Conservation (phyloP, 1,140 invertebrate species). For the Papilio xuthus region DNA sequence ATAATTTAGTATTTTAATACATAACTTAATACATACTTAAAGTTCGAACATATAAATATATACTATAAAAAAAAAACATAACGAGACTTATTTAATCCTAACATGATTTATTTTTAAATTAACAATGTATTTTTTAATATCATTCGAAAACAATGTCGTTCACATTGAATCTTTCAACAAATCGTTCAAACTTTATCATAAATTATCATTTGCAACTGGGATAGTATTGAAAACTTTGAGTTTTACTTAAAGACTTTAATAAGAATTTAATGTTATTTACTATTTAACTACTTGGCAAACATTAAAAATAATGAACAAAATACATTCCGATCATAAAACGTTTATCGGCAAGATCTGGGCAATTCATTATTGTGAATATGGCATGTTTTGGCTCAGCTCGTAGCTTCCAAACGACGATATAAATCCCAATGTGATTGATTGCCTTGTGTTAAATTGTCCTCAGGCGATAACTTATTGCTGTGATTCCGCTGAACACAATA, state of each 20-base stretch:
- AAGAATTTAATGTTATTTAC: background rate
- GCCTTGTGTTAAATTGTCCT: constrained; percentile 26
- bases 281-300: background rate
- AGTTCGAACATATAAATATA: too few species aligned
- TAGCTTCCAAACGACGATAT: constrained; percentile 7
- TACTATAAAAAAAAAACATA: too few species aligned
- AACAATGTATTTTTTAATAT: too few species aligned
- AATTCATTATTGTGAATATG: constrained; percentile 26
- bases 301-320: constrained; percentile 10
- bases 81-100: too few species aligned
- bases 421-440: constrained; percentile 33
- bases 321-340: constrained; percentile 26
- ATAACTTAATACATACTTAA: background rate
- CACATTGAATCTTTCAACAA: too few species aligned
- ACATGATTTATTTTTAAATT: too few species aligned
- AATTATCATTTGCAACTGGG: too few species aligned
- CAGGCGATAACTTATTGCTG: constrained; percentile 17
- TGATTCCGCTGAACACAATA: constrained; percentile 11
- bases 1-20: background rate
- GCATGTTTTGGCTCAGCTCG: background rate
- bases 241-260: background rate
- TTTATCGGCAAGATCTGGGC: constrained; percentile 7
- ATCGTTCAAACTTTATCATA: too few species aligned
- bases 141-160: too few species aligned
- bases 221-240: too few species aligned